phyloP scores from a whole-genome alignment of 2,888 invertebrate species.

The Chorisops tibialis region DNA sequence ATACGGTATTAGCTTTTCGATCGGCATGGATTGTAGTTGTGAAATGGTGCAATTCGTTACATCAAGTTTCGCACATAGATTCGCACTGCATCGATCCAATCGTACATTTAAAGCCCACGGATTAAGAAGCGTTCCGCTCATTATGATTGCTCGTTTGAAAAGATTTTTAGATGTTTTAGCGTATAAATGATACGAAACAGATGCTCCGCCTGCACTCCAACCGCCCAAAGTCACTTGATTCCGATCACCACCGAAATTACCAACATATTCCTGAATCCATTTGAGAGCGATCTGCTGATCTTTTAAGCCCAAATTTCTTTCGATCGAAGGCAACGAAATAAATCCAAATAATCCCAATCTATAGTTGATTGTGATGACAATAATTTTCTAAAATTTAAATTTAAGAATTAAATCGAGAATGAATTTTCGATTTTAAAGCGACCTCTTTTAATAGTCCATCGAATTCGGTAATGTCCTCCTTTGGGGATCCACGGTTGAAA shows the following conservation, averaged over 20 bases:
- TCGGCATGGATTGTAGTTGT: neutral
- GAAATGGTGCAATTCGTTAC: neutral
- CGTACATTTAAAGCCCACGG: conserved; percentile 23
- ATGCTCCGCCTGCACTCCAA: conserved; percentile 31
- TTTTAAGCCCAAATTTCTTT: conserved; percentile 28
- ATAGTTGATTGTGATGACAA: conserved; percentile 46
- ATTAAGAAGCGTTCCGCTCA: conserved; percentile 29
- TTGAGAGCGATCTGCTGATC: conserved; percentile 31
- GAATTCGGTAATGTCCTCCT: conserved; percentile 43
- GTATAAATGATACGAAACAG: conserved; percentile 32
- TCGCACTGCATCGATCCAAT: neutral
- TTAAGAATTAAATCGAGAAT: neutral
- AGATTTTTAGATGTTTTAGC: conserved; percentile 12
- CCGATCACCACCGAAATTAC: conserved; percentile 27
- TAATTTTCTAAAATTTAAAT: conserved; percentile 40
- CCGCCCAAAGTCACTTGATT: conserved; percentile 28
- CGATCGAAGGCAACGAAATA: conserved; percentile 22
- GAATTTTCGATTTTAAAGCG: neutral
- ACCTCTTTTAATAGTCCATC: conserved; percentile 48
- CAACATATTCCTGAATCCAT: conserved; percentile 29
- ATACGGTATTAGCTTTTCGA: neutral
- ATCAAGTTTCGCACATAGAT: conserved; percentile 5
- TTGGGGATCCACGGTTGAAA: neutral
- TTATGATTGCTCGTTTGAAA: conserved; percentile 28
- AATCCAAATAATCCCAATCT: conserved; percentile 43